Percentiles rank a stretch among this genome's conserved stretches.
Conservation (phyloP, 2,888 invertebrate species). For the Eledona agricola region DNA sequence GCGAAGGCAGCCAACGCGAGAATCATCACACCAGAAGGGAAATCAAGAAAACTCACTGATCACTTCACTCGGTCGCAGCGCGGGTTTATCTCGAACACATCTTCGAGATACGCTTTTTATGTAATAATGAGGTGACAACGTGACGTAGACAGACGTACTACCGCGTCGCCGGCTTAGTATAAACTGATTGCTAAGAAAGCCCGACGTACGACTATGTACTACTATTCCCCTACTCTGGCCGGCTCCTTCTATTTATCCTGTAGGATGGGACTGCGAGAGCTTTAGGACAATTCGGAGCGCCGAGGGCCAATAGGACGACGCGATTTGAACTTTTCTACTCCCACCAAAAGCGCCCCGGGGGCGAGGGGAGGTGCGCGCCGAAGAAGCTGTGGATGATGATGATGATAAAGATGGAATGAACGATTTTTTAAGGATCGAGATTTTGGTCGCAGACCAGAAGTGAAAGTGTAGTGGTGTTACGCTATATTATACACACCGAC, state of each 20-base stretch:
- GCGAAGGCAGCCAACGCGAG: conserved; percentile 31
- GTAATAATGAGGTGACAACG: conserved; percentile 42
- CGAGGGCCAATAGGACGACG: conserved; percentile 41
- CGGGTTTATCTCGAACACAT: conserved; percentile 43
- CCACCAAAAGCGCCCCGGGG: conserved; percentile 9
- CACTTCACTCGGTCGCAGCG: conserved; percentile 40
- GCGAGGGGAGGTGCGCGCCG: neutral
- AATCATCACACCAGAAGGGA: conserved; percentile 24
- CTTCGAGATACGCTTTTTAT: conserved; percentile 44
- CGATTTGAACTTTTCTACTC: conserved; percentile 1
- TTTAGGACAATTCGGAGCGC: conserved; percentile 37
- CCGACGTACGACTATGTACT: conserved; percentile 54
- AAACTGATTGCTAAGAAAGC: conserved; percentile 52
- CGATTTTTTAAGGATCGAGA: too few species aligned
- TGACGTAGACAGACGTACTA: conserved; percentile 37
- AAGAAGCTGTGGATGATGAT: too few species aligned
- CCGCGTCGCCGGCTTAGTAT: conserved; percentile 47
- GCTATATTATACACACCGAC: too few species aligned
- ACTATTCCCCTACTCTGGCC: conserved; percentile 54
- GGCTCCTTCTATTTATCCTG: conserved; percentile 52
- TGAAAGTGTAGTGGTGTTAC: too few species aligned
- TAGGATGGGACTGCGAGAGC: conserved; percentile 49
- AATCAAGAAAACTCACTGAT: conserved; percentile 26
- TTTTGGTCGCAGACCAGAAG: too few species aligned
- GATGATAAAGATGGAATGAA: too few species aligned